These are phyloP conservation scores for Acropora yongei DNA, from an alignment of 64 coral and sea anemone genomes.

Conservation along the genomic window DNA sequence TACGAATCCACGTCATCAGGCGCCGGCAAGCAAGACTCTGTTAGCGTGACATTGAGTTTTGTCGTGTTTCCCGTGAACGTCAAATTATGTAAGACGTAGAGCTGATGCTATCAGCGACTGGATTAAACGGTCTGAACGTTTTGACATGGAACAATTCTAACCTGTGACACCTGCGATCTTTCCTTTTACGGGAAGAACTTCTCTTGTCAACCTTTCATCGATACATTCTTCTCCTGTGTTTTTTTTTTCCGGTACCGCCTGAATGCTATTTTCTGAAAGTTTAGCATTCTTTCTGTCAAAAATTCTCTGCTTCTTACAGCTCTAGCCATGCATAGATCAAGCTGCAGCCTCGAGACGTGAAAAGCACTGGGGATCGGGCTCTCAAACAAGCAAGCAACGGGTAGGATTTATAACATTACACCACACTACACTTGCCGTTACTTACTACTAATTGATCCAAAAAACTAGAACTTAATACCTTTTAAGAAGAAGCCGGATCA, in stretches of 20 bases:
- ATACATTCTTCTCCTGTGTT: neutral
- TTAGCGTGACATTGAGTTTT: neutral
- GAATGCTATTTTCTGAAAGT: neutral
- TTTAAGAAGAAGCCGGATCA: too few species aligned
- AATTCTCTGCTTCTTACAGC: neutral
- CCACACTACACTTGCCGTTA: neutral
- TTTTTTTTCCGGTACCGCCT: neutral
- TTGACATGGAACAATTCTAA: neutral
- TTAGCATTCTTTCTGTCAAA: slow-evolving; percentile 7
- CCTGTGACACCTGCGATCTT: neutral
- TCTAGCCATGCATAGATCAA: neutral
- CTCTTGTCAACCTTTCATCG: neutral
- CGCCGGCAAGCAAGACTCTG: neutral
- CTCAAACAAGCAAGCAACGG: neutral
- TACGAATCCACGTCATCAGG: neutral
- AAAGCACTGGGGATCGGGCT: neutral
- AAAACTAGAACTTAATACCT: too few species aligned
- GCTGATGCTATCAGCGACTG: neutral
- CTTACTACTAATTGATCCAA: too few species aligned
- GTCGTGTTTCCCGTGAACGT: neutral
- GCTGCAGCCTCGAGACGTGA: neutral
- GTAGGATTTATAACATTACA: neutral
- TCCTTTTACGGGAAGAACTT: neutral
- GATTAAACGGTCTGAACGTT: neutral
- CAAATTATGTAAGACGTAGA: neutral